A percentile compares a stretch with the other conserved stretches of the same genome.
phyloP scores from a whole-genome alignment of 2,888 invertebrate species.

The Smittia aterrima region DNA sequence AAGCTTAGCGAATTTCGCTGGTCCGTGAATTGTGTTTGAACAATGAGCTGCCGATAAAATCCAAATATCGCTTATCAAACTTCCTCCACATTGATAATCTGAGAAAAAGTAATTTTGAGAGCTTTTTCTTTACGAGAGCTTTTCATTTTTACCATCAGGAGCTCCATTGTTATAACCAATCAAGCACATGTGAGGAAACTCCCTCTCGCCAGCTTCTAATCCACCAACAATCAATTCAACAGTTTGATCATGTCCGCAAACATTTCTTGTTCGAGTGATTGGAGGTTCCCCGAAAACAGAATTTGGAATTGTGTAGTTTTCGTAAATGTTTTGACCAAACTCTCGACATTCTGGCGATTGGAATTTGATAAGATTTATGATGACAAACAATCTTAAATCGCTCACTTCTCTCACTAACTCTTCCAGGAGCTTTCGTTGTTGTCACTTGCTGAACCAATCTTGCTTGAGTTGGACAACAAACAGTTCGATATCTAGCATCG shows the following conservation, averaged over 20 bases:
- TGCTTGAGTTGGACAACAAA: not conserved
- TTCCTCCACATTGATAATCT: slow-evolving; percentile 34
- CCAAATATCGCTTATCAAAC: not conserved
- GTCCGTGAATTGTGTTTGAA: not conserved
- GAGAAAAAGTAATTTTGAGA: not conserved
- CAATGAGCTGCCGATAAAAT: slow-evolving; percentile 29
- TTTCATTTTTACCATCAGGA: not conserved
- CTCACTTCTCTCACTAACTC: not conserved
- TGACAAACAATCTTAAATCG: not conserved
- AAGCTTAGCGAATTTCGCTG: slow-evolving; percentile 32
- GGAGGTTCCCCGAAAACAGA: not conserved
- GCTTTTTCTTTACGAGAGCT: not conserved
- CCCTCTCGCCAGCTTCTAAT: not conserved
- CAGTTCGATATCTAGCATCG: not conserved
- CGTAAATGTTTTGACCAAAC: slow-evolving; percentile 2
- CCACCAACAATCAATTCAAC: slow-evolving; percentile 23
- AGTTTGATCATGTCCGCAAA: not conserved
- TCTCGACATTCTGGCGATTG: slow-evolving; percentile 18
- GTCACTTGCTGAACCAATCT: not conserved
- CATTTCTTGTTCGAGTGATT: not conserved
- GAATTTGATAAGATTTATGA: not conserved
- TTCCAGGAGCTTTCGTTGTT: not conserved
- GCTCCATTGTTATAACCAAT: slow-evolving; percentile 1
- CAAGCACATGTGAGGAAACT: slow-evolving; percentile 29
- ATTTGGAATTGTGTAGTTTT: not conserved